A percentile compares a stretch with the other conserved stretches of the same genome.
Conservation (phyloP, 2,888 invertebrate genomes). For the Drosophila meridionalis region DNA sequence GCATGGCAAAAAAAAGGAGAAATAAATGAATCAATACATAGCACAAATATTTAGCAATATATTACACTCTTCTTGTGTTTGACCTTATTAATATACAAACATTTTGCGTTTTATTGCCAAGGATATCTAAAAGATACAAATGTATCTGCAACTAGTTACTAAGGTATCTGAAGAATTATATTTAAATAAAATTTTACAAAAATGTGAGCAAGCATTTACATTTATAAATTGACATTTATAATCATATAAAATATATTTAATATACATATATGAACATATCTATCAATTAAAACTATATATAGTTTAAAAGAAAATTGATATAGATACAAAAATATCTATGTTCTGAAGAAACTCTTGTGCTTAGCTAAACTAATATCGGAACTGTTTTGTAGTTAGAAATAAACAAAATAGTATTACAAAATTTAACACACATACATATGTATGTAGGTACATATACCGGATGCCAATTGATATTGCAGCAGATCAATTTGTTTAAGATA, state of each 20-base stretch:
- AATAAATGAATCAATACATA: constrained; percentile 10
- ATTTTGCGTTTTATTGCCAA: constrained; percentile 29
- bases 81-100: constrained; percentile 33
- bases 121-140: constrained; percentile 35
- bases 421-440: neutral
- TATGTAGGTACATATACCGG: neutral
- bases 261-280: neutral
- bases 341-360: no score
- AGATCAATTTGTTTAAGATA: constrained; percentile 36
- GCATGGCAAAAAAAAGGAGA: constrained; percentile 20
- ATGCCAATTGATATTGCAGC: constrained; percentile 35
- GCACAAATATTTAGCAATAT: constrained; percentile 31
- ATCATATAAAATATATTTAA: no score
- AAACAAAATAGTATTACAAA: constrained; percentile 7
- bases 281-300: neutral
- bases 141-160: neutral
- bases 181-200: neutral
- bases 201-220: neutral
- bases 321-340: neutral
- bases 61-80: constrained; percentile 27
- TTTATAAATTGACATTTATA: neutral
- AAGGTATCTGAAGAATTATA: neutral
- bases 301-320: neutral
- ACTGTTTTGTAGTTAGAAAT: neutral
- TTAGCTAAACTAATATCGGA: neutral